A percentile compares a stretch with the other conserved stretches of the same genome.
phyloP scores from a whole-genome alignment of 1,140 invertebrate genomes.

The Calliphora vicina region DNA sequence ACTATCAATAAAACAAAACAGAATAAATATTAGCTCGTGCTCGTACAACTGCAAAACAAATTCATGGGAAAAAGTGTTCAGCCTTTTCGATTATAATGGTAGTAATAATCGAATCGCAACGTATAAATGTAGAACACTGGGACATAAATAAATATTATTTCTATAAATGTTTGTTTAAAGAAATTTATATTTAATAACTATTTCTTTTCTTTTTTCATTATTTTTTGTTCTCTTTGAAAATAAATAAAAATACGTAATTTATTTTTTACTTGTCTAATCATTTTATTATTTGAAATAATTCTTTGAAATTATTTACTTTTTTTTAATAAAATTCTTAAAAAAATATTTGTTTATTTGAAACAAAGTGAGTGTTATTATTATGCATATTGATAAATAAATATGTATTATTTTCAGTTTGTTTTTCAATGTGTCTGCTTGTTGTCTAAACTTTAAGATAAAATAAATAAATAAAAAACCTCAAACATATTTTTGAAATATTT shows the following conservation, averaged over 20 bases:
- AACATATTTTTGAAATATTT: neutral
- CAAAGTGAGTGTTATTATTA: too few relatives aligned
- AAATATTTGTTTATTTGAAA: too few relatives aligned
- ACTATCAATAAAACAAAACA: neutral
- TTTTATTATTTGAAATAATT: neutral
- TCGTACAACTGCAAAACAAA: too few relatives aligned
- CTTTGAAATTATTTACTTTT: neutral
- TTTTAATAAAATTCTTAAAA: neutral
- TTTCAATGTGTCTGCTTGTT: neutral
- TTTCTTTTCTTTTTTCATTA: too few relatives aligned
- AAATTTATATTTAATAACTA: too few relatives aligned
- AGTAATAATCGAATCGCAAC: too few relatives aligned
- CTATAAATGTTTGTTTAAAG: too few relatives aligned
- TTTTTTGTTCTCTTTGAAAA: neutral
- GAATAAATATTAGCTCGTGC: neutral
- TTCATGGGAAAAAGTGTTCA: too few relatives aligned
- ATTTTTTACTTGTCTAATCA: neutral
- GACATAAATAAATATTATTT: too few relatives aligned
- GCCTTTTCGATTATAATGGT: too few relatives aligned
- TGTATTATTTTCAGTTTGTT: neutral
- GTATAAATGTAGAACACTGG: too few relatives aligned
- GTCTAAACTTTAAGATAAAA: neutral
- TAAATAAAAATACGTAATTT: neutral
- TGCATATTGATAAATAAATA: too few relatives aligned
- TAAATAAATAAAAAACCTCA: neutral